Percentiles rank a stretch among this genome's conserved stretches.
Evolutionary conservation across 2,113 vertebrate species (phyloP).

Genomic region (Urocynchramus pylzowi): DNA sequence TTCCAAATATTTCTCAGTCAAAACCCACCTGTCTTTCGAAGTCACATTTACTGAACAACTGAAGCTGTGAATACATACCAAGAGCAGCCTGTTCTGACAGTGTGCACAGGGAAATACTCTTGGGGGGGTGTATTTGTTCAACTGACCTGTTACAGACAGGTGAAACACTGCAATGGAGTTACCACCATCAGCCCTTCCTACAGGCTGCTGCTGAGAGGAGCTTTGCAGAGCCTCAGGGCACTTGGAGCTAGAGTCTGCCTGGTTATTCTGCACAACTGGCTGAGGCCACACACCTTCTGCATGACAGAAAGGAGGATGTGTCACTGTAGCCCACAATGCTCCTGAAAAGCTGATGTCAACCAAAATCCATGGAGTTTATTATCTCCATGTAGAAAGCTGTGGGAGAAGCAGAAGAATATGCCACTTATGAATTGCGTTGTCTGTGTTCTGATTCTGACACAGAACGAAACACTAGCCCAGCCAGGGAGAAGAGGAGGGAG

Average conservation of each 20-base stretch:
- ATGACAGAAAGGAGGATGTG: background rate
- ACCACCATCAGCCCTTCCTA: background rate
- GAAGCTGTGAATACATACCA: background rate
- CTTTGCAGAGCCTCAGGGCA: accelerated
- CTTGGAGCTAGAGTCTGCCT: background rate
- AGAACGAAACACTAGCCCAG: background rate
- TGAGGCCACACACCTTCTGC: background rate
- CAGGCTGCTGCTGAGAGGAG: background rate
- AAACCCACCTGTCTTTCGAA: background rate
- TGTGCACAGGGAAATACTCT: accelerated
- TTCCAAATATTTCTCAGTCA: background rate
- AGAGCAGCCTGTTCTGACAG: background rate
- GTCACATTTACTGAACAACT: background rate
- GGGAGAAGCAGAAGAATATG: background rate
- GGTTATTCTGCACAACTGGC: background rate
- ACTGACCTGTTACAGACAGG: background rate
- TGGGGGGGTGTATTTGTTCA: background rate
- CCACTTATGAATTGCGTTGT: accelerated
- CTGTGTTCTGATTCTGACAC: background rate
- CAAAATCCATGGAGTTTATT: background rate
- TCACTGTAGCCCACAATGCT: background rate
- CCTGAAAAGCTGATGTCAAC: background rate
- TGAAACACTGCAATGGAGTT: background rate
- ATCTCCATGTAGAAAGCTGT: background rate
- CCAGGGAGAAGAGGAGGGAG: background rate